Evolutionary conservation across 2,113 vertebrate genomes (phyloP).

Genomic region (Cebidichthys violaceus): DNA sequence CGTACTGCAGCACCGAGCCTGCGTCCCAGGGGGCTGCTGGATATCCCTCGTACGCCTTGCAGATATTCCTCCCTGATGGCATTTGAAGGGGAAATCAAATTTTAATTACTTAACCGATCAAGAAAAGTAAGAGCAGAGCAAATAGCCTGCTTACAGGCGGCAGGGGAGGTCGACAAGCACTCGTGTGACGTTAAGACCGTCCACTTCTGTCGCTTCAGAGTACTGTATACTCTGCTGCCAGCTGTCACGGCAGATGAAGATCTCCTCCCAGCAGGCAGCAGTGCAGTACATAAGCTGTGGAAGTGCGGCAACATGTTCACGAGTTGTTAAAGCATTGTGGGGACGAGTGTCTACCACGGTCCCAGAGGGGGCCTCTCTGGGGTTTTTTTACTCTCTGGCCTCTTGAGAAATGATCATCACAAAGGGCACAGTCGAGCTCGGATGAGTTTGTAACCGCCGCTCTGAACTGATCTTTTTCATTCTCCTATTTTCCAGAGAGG

Average conservation of each 20-base stretch:
- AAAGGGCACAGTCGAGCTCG: conserved; percentile 47
- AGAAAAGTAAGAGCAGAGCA: background rate
- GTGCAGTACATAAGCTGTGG: background rate
- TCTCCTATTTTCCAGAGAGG: conserved; percentile 40
- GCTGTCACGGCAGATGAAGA: conserved; percentile 5
- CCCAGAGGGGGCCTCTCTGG: conserved; percentile 6
- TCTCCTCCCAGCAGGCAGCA: background rate
- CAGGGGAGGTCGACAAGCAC: conserved; percentile 12
- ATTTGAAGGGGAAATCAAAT: conserved; percentile 30
- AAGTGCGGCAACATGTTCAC: background rate
- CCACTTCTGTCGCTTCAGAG: background rate
- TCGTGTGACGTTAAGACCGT: conserved; percentile 10
- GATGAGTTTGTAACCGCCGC: conserved; percentile 48
- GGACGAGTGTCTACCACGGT: background rate
- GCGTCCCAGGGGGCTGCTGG: conserved; percentile 21
- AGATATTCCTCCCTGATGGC: conserved; percentile 47
- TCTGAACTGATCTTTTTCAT: conserved; percentile 47
- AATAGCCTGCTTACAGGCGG: background rate
- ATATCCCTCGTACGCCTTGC: conserved; percentile 45
- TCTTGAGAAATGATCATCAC: conserved; percentile 54
- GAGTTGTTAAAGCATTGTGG: background rate
- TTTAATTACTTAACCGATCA: conserved; percentile 24
- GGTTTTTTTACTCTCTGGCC: conserved; percentile 30
- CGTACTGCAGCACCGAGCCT: conserved; percentile 25
- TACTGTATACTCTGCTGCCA: background rate